Conservation (phyloP, 2,888 invertebrate species). For the Oligia fasciuncula region DNA sequence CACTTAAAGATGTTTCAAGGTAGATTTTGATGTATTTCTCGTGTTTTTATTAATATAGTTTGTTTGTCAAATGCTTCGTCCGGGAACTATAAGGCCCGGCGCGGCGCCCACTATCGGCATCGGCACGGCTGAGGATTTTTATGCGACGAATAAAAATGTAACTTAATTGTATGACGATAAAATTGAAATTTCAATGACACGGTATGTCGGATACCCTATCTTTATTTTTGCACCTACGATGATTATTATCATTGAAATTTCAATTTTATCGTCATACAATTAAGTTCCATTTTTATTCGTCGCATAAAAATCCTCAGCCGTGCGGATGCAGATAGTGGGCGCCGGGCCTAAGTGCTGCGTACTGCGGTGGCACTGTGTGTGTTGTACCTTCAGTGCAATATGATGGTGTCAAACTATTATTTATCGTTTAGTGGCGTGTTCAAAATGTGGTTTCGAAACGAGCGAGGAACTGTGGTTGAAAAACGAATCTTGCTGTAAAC, state of each 20-base stretch:
- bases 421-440: constrained; percentile 61
- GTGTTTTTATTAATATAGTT: constrained; percentile 54
- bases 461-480: constrained; percentile 12
- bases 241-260: too few species aligned
- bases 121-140: too few species aligned
- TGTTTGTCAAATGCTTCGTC: constrained; percentile 60
- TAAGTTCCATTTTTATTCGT: too few species aligned
- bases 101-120: too few species aligned
- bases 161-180: too few species aligned
- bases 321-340: too few species aligned
- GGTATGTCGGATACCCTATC: too few species aligned
- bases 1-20: constrained; percentile 47
- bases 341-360: constrained; percentile 19
- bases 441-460: constrained; percentile 30
- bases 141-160: too few species aligned
- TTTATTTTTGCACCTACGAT: too few species aligned
- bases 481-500: not conserved
- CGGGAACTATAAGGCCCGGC: constrained; percentile 10
- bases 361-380: constrained; percentile 48
- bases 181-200: too few species aligned
- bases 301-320: too few species aligned
- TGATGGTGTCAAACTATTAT: constrained; percentile 82
- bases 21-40: constrained; percentile 57
- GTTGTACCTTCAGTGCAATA: constrained; percentile 69
- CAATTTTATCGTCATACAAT: too few species aligned